These are phyloP conservation scores for Notodonta dromedarius DNA, from an alignment of 2,888 invertebrate species.

Conservation along the genomic window DNA sequence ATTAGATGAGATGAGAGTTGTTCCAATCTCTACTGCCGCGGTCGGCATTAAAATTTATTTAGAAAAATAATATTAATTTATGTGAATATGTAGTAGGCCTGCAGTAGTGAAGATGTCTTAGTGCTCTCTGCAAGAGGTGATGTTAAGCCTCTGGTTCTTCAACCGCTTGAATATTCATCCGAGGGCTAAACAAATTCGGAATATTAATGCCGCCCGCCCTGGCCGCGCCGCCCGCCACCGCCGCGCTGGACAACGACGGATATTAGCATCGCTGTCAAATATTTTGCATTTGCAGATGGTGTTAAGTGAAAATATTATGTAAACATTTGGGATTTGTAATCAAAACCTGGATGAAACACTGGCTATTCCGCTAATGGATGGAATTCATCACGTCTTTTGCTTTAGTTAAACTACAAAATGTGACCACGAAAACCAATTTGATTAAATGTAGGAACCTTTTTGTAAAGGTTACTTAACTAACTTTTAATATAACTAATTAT, in stretches of 20 bases:
- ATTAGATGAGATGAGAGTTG: no score
- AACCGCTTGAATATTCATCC: conserved; percentile 31
- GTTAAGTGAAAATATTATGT: conserved; percentile 4
- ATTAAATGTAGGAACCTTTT: not conserved
- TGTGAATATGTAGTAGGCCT: no score
- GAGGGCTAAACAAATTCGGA: conserved; percentile 35
- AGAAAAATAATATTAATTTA: no score
- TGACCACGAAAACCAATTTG: not conserved
- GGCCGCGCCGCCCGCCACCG: conserved; percentile 25
- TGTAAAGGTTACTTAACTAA: no score
- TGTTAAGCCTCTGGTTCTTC: not conserved
- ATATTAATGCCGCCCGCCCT: conserved; percentile 25
- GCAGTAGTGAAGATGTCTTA: not conserved
- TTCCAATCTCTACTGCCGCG: no score
- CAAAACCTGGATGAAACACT: not conserved
- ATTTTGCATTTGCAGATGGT: conserved; percentile 32
- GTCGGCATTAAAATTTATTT: no score
- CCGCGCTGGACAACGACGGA: conserved; percentile 10
- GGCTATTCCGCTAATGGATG: not conserved
- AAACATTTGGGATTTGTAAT: conserved; percentile 1
- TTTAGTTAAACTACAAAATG: not conserved
- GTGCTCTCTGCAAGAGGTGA: not conserved
- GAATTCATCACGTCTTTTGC: not conserved
- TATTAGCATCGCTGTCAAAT: conserved; percentile 36
- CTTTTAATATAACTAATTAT: no score